These are phyloP conservation scores for Microplitis demolitor DNA, from an alignment of 1,140 invertebrate species.

Conservation along the genomic window DNA sequence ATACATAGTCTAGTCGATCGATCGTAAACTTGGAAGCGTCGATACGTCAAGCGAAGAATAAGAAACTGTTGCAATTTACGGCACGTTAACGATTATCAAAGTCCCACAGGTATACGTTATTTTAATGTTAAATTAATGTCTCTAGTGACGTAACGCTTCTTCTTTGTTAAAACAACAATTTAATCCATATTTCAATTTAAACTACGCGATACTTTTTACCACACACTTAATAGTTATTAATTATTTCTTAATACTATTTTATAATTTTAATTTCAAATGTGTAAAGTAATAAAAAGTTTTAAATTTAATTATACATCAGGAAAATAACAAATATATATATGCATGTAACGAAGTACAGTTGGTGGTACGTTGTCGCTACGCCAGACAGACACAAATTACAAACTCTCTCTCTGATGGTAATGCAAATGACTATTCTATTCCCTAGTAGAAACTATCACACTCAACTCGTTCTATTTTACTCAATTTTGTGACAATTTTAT, in stretches of 20 bases:
- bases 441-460: constrained; percentile 4
- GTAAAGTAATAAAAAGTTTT: no score
- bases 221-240: no score
- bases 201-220: no score
- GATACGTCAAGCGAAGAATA: constrained; percentile 18
- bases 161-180: neutral
- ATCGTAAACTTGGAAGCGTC: constrained; percentile 22
- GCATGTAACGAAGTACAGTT: neutral
- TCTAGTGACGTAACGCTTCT: neutral
- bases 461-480: neutral
- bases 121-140: neutral
- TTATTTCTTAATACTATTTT: no score
- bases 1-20: neutral
- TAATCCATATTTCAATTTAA: neutral
- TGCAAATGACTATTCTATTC: constrained; percentile 14
- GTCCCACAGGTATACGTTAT: neutral
- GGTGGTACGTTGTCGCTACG: neutral
- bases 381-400: neutral
- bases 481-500: neutral
- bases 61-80: neutral
- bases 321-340: constrained; percentile 3
- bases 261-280: no score
- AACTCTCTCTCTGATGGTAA: constrained; percentile 6
- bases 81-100: constrained; percentile 6
- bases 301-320: neutral